phyloP scores from a whole-genome alignment of 35 echinoderm and acorn worm species.

The Ophioderma brevispina region DNA sequence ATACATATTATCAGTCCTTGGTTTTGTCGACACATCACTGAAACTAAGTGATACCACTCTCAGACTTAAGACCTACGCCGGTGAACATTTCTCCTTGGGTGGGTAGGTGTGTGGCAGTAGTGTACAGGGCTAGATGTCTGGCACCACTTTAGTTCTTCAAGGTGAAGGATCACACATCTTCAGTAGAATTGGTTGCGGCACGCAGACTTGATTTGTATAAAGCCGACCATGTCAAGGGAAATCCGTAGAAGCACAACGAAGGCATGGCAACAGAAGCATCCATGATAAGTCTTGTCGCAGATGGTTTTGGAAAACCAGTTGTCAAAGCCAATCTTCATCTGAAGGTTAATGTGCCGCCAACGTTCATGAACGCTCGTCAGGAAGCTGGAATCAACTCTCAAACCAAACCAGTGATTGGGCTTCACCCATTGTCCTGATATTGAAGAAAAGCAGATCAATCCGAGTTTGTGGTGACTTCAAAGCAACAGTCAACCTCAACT shows the following conservation, averaged over 20 bases:
- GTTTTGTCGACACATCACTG: neutral
- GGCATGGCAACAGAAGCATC: neutral
- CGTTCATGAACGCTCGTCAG: conserved; percentile 17
- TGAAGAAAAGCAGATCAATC: conserved; percentile 33
- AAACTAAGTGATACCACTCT: neutral
- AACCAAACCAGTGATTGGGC: conserved; percentile 54
- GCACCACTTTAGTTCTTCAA: neutral
- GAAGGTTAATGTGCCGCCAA: conserved; percentile 18
- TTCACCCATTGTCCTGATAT: conserved; percentile 57
- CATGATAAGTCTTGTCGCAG: conserved; percentile 8
- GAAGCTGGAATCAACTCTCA: neutral
- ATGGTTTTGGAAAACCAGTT: conserved; percentile 6
- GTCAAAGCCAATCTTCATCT: conserved; percentile 21
- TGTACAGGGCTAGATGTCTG: neutral
- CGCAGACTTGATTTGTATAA: conserved; percentile 27
- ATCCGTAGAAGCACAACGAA: neutral
- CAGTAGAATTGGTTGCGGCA: conserved; percentile 21
- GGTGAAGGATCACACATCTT: conserved; percentile 7
- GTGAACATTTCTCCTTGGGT: conserved; percentile 10
- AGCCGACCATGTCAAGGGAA: neutral
- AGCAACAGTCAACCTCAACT: conserved; percentile 13
- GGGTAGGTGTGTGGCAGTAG: neutral
- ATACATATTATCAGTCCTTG: neutral
- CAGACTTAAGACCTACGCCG: conserved; percentile 27
- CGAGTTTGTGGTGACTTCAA: conserved; percentile 74